Evolutionary conservation across 2,113 vertebrate genomes (phyloP).

Genomic region (Amazona guildingii): DNA sequence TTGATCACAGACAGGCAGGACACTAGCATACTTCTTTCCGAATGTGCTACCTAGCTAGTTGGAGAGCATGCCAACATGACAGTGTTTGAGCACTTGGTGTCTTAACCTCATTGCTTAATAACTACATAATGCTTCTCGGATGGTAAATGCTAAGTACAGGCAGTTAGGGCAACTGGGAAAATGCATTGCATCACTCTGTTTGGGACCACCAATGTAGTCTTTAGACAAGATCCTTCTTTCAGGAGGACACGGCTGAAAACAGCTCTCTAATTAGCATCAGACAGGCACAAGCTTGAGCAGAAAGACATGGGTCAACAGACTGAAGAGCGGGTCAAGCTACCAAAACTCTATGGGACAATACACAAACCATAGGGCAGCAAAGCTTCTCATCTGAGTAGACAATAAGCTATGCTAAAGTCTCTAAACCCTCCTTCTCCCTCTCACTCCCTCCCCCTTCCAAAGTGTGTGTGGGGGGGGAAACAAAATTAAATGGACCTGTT

Average conservation of each 20-base stretch:
- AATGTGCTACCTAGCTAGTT: background rate
- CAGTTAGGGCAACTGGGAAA: background rate
- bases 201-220: slow-evolving; percentile 75
- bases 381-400: background rate
- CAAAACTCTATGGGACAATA: slow-evolving; percentile 64
- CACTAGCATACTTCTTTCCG: background rate
- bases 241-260: slow-evolving; percentile 67
- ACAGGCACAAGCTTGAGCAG: slow-evolving; percentile 72
- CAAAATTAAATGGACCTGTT: slow-evolving; percentile 53
- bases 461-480: background rate
- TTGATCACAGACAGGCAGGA: background rate
- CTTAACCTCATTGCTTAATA: background rate
- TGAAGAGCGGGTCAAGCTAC: slow-evolving; percentile 72
- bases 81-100: background rate
- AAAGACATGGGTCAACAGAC: slow-evolving; percentile 73
- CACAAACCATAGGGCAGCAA: slow-evolving; percentile 54
- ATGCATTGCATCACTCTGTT: background rate
- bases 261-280: slow-evolving; percentile 82
- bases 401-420: slow-evolving; percentile 11
- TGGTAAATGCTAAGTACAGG: background rate
- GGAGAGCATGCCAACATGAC: fast-evolving
- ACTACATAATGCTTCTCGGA: background rate
- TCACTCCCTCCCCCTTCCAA: background rate
- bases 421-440: background rate
- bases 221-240: slow-evolving; percentile 59